phyloP scores from a whole-genome alignment of 1,140 invertebrate species.

The Eumaeus atala region DNA sequence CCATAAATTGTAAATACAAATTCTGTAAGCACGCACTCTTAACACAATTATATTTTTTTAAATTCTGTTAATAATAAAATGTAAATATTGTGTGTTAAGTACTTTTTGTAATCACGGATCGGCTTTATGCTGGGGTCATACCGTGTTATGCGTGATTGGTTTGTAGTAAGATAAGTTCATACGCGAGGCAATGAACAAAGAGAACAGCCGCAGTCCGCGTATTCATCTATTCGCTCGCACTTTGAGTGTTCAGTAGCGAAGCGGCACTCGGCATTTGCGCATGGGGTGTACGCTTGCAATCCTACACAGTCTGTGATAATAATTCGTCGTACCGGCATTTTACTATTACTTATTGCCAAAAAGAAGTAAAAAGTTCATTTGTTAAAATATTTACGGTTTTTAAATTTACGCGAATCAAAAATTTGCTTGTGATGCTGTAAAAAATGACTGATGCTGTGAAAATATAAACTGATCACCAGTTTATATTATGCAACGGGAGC shows the following conservation, averaged over 20 bases:
- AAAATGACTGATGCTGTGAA: background rate
- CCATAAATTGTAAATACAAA: no score
- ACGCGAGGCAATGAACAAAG: background rate
- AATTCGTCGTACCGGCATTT: background rate
- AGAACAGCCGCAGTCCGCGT: background rate
- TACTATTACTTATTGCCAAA: no score
- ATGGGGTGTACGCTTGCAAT: background rate
- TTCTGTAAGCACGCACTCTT: no score
- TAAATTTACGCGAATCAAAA: no score
- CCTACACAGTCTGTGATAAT: background rate
- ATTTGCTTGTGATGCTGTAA: no score
- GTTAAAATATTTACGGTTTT: no score
- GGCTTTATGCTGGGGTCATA: background rate
- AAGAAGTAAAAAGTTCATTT: no score
- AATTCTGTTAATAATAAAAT: no score
- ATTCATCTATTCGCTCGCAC: background rate
- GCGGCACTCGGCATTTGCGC: background rate
- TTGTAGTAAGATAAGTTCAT: slow-evolving; percentile 10
- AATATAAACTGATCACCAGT: no score
- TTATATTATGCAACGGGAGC: slow-evolving; percentile 2
- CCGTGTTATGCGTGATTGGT: background rate
- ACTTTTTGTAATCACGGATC: background rate
- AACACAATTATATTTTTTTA: no score
- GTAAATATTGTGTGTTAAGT: no score
- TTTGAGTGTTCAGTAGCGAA: background rate